These are phyloP conservation scores for Tychaedon coryphoeus DNA, from an alignment of 2,113 vertebrate species.

Conservation along the genomic window DNA sequence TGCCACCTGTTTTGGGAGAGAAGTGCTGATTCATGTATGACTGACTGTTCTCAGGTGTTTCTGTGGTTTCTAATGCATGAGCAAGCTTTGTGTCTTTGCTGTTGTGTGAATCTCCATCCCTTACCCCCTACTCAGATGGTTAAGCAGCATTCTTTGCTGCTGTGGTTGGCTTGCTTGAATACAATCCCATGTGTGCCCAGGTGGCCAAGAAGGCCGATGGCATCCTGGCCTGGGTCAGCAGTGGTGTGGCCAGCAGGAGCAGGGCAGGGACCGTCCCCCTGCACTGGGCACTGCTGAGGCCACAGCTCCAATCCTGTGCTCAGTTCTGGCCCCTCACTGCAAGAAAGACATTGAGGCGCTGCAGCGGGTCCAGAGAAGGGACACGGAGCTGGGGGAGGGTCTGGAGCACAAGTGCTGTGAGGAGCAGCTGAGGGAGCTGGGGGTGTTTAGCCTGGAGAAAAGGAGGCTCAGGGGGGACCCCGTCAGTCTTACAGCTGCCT, in stretches of 20 bases:
- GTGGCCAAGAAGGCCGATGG: not conserved
- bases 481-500: rapidly evolving
- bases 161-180: not conserved
- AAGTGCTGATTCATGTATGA: not conserved
- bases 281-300: too few relatives aligned
- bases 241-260: not conserved
- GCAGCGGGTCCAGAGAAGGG: too few relatives aligned
- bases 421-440: not conserved
- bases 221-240: not conserved
- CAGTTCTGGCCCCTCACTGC: too few relatives aligned
- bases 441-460: not conserved
- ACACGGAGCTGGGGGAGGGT: too few relatives aligned
- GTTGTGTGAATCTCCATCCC: not conserved
- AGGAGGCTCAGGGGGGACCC: not conserved
- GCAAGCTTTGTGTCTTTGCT: not conserved
- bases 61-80: not conserved
- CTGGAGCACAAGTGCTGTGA: too few relatives aligned
- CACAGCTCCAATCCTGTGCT: too few relatives aligned
- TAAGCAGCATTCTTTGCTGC: not conserved
- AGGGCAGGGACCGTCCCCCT: not conserved
- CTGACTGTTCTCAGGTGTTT: not conserved
- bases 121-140: not conserved
- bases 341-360: too few relatives aligned
- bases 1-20: not conserved
- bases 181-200: rapidly evolving